These are phyloP conservation scores for Drosophila bocki DNA, from an alignment of 1,140 invertebrate genomes.

Conservation along the genomic window DNA sequence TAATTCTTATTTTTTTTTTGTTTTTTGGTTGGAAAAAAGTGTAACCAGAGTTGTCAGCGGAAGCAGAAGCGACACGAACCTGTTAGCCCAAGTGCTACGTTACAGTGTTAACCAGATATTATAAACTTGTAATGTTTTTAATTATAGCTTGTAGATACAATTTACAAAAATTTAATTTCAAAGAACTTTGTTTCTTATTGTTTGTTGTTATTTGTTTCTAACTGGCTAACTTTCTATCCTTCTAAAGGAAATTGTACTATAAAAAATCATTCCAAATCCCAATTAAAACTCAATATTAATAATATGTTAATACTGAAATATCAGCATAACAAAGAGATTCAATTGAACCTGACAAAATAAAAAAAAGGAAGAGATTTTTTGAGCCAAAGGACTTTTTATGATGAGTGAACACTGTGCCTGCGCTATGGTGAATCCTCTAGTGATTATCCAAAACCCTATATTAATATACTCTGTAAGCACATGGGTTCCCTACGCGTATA, in stretches of 20 bases:
- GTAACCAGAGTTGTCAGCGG: slow-evolving; percentile 44
- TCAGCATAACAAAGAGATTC: neutral
- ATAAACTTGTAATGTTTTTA: neutral
- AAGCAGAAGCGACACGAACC: slow-evolving; percentile 38
- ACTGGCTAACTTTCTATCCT: neutral
- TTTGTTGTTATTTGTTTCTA: neutral
- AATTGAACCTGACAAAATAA: no score
- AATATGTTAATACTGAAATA: neutral
- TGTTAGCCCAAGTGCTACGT: slow-evolving; percentile 20
- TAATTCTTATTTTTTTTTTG: slow-evolving; percentile 19
- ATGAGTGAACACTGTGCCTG: slow-evolving; percentile 1
- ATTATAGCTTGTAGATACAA: neutral
- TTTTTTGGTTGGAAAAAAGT: slow-evolving; percentile 23
- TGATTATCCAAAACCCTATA: slow-evolving; percentile 24
- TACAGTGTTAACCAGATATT: slow-evolving; percentile 19
- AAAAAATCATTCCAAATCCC: neutral
- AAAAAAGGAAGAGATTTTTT: neutral
- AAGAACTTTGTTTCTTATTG: no score
- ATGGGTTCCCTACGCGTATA: slow-evolving; percentile 16
- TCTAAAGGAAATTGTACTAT: neutral
- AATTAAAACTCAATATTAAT: neutral
- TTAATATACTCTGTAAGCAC: slow-evolving; percentile 15
- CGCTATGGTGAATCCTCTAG: neutral
- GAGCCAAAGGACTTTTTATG: no score
- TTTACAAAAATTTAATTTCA: neutral